These are phyloP conservation scores for Butastur rufipennis DNA, from an alignment of 2,113 vertebrate genomes.

Conservation along the genomic window DNA sequence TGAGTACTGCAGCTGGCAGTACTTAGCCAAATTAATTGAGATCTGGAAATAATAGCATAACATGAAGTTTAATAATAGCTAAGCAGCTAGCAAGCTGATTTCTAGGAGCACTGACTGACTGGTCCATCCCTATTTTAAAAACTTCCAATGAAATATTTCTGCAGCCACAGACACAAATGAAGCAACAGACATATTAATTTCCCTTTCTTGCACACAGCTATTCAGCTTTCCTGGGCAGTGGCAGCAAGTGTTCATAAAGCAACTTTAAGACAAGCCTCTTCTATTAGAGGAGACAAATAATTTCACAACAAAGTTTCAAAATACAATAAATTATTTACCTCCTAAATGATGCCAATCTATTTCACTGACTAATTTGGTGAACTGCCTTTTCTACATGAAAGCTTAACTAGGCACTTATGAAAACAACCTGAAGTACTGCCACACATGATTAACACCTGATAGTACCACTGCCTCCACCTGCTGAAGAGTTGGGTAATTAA, in stretches of 20 bases:
- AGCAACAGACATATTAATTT: neutral
- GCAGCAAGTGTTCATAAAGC: neutral
- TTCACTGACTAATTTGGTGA: neutral
- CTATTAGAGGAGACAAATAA: neutral
- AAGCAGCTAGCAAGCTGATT: neutral
- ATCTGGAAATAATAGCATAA: neutral
- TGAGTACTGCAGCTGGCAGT: neutral
- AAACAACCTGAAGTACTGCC: neutral
- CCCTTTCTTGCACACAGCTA: neutral
- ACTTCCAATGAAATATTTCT: neutral
- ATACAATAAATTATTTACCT: slow-evolving; percentile 13
- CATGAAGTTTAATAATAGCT: neutral
- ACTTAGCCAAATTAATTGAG: neutral
- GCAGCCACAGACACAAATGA: neutral
- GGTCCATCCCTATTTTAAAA: neutral
- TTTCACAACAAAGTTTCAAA: slow-evolving; percentile 10
- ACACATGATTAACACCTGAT: neutral
- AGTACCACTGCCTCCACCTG: neutral
- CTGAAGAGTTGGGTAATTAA: neutral
- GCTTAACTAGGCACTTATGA: neutral
- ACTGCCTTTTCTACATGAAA: neutral
- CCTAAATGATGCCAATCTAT: neutral
- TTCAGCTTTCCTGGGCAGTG: neutral
- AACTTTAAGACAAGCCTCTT: neutral
- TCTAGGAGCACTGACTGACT: neutral